Base-by-base conservation (phyloP, 2,113 vertebrate genomes). In the Cavia aperea region DNA sequence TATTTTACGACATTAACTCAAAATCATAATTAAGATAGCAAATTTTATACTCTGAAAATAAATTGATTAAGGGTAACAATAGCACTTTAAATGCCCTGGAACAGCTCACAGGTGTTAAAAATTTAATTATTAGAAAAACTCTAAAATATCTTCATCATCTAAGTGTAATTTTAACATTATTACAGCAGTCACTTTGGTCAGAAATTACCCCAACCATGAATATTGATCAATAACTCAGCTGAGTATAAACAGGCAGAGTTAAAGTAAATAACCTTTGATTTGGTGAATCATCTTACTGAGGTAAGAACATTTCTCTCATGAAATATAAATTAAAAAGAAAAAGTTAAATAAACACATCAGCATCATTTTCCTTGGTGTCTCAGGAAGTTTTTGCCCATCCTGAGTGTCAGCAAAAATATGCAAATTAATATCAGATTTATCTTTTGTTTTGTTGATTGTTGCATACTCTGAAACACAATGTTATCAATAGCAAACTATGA, bases 401-500 rank as follows among this genome's bases (percentile, higher is more conserved):
- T 87, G 33, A 96, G 31, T 18, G 77, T 49, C 23, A 95, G 73
- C 81, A 91, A 95, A 88, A 91, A 84, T 92, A 18, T 91, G 49
- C 29, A 96, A 93, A 94, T 96, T 86, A 94, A 83, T 88, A 49
- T 77, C 65, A 95, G 92, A 29, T 62, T 92, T 95, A 72, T 58
- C 93, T 88, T 94, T 94, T 85, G 79, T 84, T 46, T 77, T n/a
- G 56, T 89, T 95, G 88, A 94, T 91, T 88, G 63, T 62, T 91
- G 81, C 81, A 92, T 66, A 96, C 60, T 92, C 63, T 91, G 89
- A 96, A 96, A 78, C n/a, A 96, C 73, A 95, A 83, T 92, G 63
- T 92, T 95, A 96, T 94, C 95, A 94, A 95, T 91, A 93, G 90
- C 66, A 84, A 95, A 79, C 29, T 86, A 92, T 90, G 46, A 95